Base-by-base conservation (phyloP, 2,113 vertebrate genomes). In the Cyanoramphus novaezelandiae region DNA sequence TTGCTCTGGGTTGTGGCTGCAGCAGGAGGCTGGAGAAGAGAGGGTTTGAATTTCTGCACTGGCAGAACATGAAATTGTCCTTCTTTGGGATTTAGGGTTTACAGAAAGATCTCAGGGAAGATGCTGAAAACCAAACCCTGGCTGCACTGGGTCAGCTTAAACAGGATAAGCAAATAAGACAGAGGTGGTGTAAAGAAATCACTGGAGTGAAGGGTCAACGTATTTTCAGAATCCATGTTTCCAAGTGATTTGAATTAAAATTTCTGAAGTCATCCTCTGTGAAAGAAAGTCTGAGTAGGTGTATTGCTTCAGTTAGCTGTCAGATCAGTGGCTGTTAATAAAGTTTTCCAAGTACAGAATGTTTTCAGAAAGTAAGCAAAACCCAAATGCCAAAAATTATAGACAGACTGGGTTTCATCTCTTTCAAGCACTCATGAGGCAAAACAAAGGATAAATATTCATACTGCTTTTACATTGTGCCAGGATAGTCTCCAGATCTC, bases 1-100 rank as follows among this genome's bases (percentile, higher is more conserved):
- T 50, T 7, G 0, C 25, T 53, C 50, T 33, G 55, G 3, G 10
- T 1, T 25, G 20, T 0, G 1, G 15, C 39, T 50, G 31, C 5
- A 2, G 1, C 17, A 35, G 46, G 47, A 79, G 43, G 14, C 11
- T 41, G 27, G 17, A 31, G 24, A 82, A n/a, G 4, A 44, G 9
- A 37, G 20, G 17, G 17, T 2, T 57, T 31, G 44, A 15, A n/a
- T 65, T 87, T 68, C 57, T 64, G 47, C 35, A 7, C 50, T 43
- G n/a, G 28, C 0, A 1, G 47, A 33, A 39, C 35, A 17, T 24
- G 33, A 39, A 47, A 27, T n/a, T 46, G 27, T 24, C 39, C 23
- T 35, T 39, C 25, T 47, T 35, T 25, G 69, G 52, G 31, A 33
- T 70, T 50, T 28, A 35, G 47, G 60, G 18, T 44, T 43, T 68